Conservation (phyloP, 1,140 invertebrate genomes). For the Dolichoris vasculosae region DNA sequence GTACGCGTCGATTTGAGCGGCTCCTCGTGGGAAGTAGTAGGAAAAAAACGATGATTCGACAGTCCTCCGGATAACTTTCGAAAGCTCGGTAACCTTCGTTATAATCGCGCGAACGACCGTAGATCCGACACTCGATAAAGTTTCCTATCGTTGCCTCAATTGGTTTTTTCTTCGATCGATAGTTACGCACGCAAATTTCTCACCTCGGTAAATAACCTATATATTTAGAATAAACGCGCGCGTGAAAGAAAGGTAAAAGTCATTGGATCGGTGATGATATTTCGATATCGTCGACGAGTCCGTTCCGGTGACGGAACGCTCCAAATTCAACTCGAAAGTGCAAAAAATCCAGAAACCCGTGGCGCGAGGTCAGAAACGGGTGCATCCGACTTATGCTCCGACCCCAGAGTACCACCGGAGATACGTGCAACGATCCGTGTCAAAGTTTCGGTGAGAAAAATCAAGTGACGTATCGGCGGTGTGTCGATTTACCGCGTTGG, state of each 20-base stretch:
- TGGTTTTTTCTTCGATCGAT: neutral
- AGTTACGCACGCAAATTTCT: neutral
- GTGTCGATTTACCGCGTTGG: neutral
- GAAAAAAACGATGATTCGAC: too few species aligned
- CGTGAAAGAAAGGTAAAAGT: too few species aligned
- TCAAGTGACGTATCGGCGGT: neutral
- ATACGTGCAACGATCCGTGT: slow-evolving; percentile 72
- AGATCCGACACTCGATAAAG: neutral
- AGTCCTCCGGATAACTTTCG: neutral
- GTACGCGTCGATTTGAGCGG: too few species aligned
- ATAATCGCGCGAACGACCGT: neutral
- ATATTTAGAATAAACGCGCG: neutral
- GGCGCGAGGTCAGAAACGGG: slow-evolving; percentile 68
- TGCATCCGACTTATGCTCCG: slow-evolving; percentile 72
- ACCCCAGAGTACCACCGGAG: slow-evolving; percentile 73
- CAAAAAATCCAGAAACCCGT: slow-evolving; percentile 69
- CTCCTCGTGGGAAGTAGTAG: too few species aligned
- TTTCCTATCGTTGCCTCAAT: neutral
- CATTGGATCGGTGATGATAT: too few species aligned
- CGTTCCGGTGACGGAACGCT: too few species aligned
- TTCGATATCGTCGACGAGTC: too few species aligned
- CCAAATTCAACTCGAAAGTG: too few species aligned
- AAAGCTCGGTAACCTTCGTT: neutral
- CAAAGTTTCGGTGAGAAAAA: slow-evolving; percentile 57
- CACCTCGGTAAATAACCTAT: neutral